phyloP scores from a whole-genome alignment of 2,113 vertebrate species.

The Syngnathoides biaculeatus region DNA sequence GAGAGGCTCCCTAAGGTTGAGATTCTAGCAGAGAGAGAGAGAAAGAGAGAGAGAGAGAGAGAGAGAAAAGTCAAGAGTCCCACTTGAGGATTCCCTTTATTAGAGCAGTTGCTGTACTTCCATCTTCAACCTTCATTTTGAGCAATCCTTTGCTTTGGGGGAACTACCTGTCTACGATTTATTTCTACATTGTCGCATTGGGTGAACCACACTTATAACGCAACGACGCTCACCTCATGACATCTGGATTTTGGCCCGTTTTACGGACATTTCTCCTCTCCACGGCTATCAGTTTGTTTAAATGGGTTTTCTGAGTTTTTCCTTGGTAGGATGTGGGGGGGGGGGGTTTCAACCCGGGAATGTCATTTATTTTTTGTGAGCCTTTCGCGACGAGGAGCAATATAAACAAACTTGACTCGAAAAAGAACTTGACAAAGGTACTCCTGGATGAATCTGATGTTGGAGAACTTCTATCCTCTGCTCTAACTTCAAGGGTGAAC shows the following conservation, averaged over 20 bases:
- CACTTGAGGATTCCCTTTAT: slow-evolving; percentile 13
- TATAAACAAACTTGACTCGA: too few species aligned
- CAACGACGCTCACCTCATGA: too few species aligned
- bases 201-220: too few species aligned
- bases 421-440: too few species aligned
- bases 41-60: slow-evolving; percentile 29
- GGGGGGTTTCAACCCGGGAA: too few species aligned
- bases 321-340: too few species aligned
- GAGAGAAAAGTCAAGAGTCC: slow-evolving; percentile 23
- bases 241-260: neutral
- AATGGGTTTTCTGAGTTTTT: too few species aligned
- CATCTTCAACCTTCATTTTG: neutral
- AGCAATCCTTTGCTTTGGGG: neutral
- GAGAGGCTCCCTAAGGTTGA: slow-evolving; percentile 40
- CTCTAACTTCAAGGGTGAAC: too few species aligned
- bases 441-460: neutral
- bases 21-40: slow-evolving; percentile 46
- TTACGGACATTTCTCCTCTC: too few species aligned
- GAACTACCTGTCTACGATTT: neutral
- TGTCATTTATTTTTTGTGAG: neutral
- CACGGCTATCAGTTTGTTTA: too few species aligned
- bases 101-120: neutral
- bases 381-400: too few species aligned
- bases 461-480: neutral
- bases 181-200: too few species aligned